Conservation (phyloP, 2,888 invertebrate genomes). For the Chouioia cunea region DNA sequence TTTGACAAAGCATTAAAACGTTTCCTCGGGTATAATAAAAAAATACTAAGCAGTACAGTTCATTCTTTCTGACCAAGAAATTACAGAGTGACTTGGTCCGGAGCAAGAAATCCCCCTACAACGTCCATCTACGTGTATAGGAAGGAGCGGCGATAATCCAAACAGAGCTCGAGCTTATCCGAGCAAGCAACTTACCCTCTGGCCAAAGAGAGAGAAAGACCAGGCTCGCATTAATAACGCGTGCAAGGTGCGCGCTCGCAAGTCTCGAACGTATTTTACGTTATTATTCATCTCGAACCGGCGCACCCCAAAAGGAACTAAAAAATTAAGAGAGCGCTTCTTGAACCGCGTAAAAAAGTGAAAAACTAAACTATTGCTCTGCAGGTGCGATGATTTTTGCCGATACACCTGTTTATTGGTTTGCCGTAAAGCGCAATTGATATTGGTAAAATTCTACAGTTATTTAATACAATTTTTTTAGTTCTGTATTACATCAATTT, state of each 20-base stretch:
- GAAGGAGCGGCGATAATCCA: slow-evolving; percentile 35
- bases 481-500: too few species aligned
- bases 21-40: background rate
- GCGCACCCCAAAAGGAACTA: slow-evolving; percentile 15
- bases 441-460: slow-evolving; percentile 3
- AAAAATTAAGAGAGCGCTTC: background rate
- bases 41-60: background rate
- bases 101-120: slow-evolving; percentile 34
- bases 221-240: slow-evolving; percentile 19
- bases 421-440: background rate
- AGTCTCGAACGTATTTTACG: slow-evolving; percentile 31
- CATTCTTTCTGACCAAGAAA: slow-evolving; percentile 18
- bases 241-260: slow-evolving; percentile 26
- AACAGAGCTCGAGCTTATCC: slow-evolving; percentile 35
- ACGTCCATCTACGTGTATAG: background rate
- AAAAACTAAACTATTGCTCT: background rate
- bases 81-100: slow-evolving; percentile 35
- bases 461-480: too few species aligned
- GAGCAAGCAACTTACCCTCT: slow-evolving; percentile 31
- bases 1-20: slow-evolving; percentile 33
- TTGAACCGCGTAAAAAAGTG: background rate
- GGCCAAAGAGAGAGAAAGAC: slow-evolving; percentile 29
- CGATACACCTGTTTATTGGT: too few species aligned
- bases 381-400: too few species aligned
- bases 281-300: slow-evolving; percentile 42